A percentile compares a stretch with the other conserved stretches of the same genome.
These are phyloP conservation scores for Xenops minutus DNA, from an alignment of 2,797 vertebrate genomes.

Conservation along the genomic window DNA sequence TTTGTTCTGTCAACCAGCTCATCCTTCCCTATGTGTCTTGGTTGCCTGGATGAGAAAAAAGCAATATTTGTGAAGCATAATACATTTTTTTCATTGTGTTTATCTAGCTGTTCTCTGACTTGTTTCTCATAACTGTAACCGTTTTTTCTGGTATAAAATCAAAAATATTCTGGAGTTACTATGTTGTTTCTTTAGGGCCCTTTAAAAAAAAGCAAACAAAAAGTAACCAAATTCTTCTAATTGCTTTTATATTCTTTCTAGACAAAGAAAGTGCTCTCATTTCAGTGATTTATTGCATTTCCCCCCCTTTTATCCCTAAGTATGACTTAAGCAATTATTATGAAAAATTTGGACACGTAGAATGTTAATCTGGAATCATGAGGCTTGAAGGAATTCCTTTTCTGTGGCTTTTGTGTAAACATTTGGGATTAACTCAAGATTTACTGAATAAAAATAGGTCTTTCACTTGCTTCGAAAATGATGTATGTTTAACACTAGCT, in stretches of 20 bases:
- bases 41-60: not conserved
- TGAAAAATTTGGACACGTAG: not conserved
- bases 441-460: not conserved
- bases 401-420: not conserved
- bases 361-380: not conserved
- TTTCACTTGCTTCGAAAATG: not conserved
- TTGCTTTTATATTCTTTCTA: not conserved
- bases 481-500: not conserved
- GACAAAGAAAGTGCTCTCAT: not conserved
- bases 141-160: not conserved
- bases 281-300: not conserved
- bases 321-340: not conserved
- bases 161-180: not conserved
- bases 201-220: not conserved
- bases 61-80: not conserved
- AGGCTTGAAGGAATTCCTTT: not conserved
- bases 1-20: not conserved
- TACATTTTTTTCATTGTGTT: not conserved
- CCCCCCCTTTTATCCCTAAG: not conserved
- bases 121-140: not conserved
- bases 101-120: not conserved
- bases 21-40: not conserved
- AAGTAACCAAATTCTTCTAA: not conserved
- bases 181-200: not conserved
- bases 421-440: not conserved